Conservation (phyloP, 2,797 vertebrate genomes). For the Dendrocincla fuliginosa region DNA sequence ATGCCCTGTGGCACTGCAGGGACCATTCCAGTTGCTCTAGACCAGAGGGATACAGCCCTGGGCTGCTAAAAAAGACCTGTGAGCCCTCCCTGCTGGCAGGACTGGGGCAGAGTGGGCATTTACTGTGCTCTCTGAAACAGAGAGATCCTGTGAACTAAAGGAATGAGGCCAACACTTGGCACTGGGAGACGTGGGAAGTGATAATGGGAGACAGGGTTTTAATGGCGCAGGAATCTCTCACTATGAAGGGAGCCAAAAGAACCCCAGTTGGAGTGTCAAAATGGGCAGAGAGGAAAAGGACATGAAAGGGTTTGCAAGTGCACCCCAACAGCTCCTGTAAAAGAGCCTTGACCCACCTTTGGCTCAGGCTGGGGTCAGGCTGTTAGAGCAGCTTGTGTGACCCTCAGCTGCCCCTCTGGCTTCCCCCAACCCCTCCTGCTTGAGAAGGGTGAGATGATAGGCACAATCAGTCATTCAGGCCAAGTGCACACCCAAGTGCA, state of each 20-base stretch:
- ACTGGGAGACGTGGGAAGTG: neutral
- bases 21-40: fast-evolving
- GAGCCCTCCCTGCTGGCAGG: neutral
- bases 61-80: neutral
- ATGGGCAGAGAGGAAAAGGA: neutral
- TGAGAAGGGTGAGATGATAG: neutral
- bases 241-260: neutral
- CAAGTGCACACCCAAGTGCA: fast-evolving
- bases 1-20: neutral
- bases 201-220: neutral
- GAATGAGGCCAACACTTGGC: neutral
- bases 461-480: fast-evolving
- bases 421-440: neutral
- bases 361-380: neutral
- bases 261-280: neutral
- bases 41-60: neutral
- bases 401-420: too few relatives aligned
- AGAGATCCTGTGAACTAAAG: neutral
- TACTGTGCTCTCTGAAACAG: neutral
- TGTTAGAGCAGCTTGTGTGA: fast-evolving
- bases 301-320: neutral
- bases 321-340: neutral
- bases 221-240: neutral
- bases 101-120: neutral
- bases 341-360: neutral